A percentile compares a stretch with the other conserved stretches of the same genome.
Conservation (phyloP, 2,888 invertebrate genomes). For the Ariolimax columbianus region DNA sequence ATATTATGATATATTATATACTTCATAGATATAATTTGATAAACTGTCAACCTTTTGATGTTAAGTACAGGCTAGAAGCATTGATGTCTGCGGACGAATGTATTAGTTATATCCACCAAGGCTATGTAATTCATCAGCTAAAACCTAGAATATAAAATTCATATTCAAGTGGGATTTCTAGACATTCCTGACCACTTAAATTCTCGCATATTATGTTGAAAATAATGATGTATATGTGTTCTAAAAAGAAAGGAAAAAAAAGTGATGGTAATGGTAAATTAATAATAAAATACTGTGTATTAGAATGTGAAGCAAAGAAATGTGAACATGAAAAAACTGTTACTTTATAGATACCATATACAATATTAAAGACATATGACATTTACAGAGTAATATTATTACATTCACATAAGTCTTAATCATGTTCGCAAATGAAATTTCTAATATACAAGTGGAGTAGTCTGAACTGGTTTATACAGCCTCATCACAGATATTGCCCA, state of each 20-base stretch:
- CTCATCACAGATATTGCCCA: constrained; percentile 39
- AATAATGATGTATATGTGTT: background rate
- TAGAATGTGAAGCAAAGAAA: background rate
- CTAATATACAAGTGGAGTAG: background rate
- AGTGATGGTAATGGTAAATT: too few species aligned
- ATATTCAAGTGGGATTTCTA: background rate
- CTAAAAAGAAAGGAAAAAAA: too few species aligned
- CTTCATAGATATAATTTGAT: background rate
- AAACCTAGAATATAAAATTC: too few species aligned
- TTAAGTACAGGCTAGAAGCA: background rate
- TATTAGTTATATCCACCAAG: background rate
- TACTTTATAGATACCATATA: too few species aligned
- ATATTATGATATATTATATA: too few species aligned
- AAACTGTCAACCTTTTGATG: background rate
- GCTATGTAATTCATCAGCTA: too few species aligned
- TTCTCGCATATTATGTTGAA: background rate
- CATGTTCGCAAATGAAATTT: background rate
- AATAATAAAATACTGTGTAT: background rate
- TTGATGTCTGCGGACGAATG: too few species aligned
- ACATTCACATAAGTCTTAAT: background rate
- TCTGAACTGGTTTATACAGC: constrained; percentile 15
- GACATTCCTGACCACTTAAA: too few species aligned
- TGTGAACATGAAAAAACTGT: background rate
- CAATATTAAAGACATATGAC: background rate
- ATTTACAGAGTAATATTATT: background rate